Conservation (phyloP, 1,140 invertebrate species). For the Scylla paramamosain region DNA sequence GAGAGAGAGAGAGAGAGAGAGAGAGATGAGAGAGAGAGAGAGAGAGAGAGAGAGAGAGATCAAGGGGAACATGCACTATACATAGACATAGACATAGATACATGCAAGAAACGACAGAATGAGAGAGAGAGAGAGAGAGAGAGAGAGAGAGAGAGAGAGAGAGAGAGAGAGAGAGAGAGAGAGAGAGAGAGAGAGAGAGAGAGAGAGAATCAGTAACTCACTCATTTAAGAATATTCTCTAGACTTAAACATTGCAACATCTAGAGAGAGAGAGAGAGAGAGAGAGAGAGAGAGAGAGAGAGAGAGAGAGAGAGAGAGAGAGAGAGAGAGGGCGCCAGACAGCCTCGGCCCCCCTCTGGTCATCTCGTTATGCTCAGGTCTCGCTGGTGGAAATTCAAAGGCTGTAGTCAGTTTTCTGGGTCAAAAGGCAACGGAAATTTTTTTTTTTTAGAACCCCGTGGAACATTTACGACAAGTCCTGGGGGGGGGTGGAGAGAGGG, state of each 20-base stretch:
- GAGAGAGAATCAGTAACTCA: too few species aligned
- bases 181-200: too few species aligned
- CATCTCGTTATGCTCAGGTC: not conserved
- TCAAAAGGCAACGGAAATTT: not conserved
- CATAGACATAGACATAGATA: too few species aligned
- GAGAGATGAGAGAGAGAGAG: not conserved
- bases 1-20: not conserved
- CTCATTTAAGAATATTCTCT: too few species aligned
- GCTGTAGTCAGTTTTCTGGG: not conserved
- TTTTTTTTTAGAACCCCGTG: not conserved
- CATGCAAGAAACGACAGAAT: too few species aligned
- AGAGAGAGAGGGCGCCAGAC: not conserved
- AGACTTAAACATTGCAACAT: too few species aligned
- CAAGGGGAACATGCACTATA: too few species aligned
- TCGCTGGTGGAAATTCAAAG: not conserved
- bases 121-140: too few species aligned
- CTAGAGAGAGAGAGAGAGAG: not conserved
- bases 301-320: slow-evolving; percentile 20
- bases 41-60: not conserved
- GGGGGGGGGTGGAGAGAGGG: not conserved
- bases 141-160: too few species aligned
- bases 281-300: not conserved
- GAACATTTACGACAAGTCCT: not conserved
- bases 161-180: too few species aligned
- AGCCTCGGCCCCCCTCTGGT: too few species aligned